Evolutionary conservation across 2,888 invertebrate species (phyloP), one percentile per base, ranked within the genome.

Genomic region (Ommatoiulus sabulosus): DNA sequence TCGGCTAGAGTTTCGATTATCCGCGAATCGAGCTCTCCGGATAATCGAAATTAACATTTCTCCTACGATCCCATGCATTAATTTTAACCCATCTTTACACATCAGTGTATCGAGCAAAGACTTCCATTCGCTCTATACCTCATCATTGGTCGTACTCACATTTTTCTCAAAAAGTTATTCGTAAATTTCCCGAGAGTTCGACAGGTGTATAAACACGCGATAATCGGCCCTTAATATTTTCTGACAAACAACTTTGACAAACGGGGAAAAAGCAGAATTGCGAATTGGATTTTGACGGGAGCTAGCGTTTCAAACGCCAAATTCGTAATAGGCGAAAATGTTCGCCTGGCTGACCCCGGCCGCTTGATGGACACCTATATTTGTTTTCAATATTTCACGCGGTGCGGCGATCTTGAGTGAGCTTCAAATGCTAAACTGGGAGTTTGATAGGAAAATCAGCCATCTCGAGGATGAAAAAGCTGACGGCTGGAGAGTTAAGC

Each of bases 371-470:
- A 86, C 86, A 86, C 86, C 52, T 52, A 86, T 84, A n/a, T 44
- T 44, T 44, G 44, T 44, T 86, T 44, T 86, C 44, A 86, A 86
- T 86, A 86, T 86, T 86, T 86, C 44, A 86, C 43, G 44, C 1
- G 52, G 52, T 35, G 35, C 12, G 86, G 86, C 46, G 86, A 86
- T 86, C 44, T 86, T 46, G 20, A 44, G 6, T 12, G 86, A 44
- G 20, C n/a, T 7, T 7, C 8, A 80, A 20, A 80, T 20, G 86
- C 46, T 43, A 44, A 86, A 43, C 35, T 86, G 44, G 20, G 44
- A n/a, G 20, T 46, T 86, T 86, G 86, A 86, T 86, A 86, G 44
- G 46, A 86, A 86, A 86, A 86, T 86, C 86, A 84, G 46, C 44
- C 84, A 20, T 84, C 43, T 8, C 35, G 20, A 24, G 52, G 52